A percentile compares a stretch with the other conserved stretches of the same genome.
Evolutionary conservation across 2,888 invertebrate species (phyloP).

Genomic region (Cheilosia grossa): DNA sequence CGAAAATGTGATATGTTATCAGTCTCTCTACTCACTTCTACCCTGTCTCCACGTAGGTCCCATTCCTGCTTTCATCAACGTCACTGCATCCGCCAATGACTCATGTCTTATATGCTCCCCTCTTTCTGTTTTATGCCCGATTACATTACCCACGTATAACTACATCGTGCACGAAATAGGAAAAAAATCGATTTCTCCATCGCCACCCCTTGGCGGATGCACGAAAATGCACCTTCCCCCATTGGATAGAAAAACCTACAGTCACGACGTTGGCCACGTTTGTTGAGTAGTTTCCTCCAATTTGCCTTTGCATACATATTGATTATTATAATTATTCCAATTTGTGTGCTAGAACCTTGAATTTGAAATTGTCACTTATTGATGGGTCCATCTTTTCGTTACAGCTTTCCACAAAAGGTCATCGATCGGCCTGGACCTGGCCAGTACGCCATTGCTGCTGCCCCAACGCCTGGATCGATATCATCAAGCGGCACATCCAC

Average conservation of each 20-base stretch:
- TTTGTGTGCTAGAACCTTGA: conserved; percentile 33
- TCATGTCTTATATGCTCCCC: too few relatives aligned
- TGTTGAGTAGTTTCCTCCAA: conserved; percentile 53
- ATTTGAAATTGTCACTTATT: conserved; percentile 28
- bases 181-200: conserved; percentile 25
- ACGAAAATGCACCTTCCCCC: conserved; percentile 16
- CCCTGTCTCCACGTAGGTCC: too few relatives aligned
- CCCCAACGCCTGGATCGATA: conserved; percentile 77
- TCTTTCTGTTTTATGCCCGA: not conserved
- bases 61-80: too few relatives aligned
- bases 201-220: not conserved
- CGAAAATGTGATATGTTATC: too few relatives aligned
- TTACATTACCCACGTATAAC: conserved; percentile 3
- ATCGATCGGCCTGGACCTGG: conserved; percentile 82
- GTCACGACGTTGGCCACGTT: conserved; percentile 62
- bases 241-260: conserved; percentile 36
- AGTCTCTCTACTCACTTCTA: too few relatives aligned
- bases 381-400: conserved; percentile 63
- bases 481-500: conserved; percentile 77
- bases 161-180: not conserved
- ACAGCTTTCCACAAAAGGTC: conserved; percentile 83
- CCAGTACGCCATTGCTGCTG: conserved; percentile 80
- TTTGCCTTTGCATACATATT: conserved; percentile 16
- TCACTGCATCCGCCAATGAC: too few relatives aligned
- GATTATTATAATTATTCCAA: conserved; percentile 2